Percentiles rank a stretch among this genome's conserved stretches.
Conservation (phyloP, 2,888 invertebrate genomes). For the Lomographa bimaculata region DNA sequence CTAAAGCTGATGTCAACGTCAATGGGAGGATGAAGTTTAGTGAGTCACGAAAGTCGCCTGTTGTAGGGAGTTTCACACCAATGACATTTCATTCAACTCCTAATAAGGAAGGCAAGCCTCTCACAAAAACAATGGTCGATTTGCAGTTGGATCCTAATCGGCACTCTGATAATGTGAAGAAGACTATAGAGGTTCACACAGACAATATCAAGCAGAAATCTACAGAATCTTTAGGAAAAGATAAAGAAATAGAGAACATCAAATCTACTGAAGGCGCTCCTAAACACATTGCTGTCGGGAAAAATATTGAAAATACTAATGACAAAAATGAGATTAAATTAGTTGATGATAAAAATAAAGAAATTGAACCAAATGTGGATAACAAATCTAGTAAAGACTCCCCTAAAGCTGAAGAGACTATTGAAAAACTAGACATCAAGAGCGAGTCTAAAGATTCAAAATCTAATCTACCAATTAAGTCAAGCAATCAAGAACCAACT, state of each 20-base stretch:
- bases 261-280: constrained; percentile 6
- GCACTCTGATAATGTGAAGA: constrained; percentile 72
- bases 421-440: constrained; percentile 7
- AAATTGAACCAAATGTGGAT: constrained; percentile 5
- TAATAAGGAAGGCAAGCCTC: constrained; percentile 72
- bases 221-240: constrained; percentile 37
- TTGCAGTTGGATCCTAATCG: constrained; percentile 70
- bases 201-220: constrained; percentile 57
- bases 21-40: constrained; percentile 70
- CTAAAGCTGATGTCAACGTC: constrained; percentile 58
- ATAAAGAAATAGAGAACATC: constrained; percentile 28
- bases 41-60: constrained; percentile 71
- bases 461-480: no score
- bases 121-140: constrained; percentile 77
- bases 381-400: constrained; percentile 2
- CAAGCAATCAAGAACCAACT: constrained; percentile 2
- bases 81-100: constrained; percentile 77
- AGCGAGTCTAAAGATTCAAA: constrained; percentile 1
- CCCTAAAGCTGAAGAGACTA: constrained; percentile 5
- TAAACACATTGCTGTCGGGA: constrained; percentile 1
- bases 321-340: no score
- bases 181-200: constrained; percentile 76
- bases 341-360: no score
- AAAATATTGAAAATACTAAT: not conserved
- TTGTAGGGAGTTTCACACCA: constrained; percentile 67